Conservation (phyloP, 1,140 invertebrate species). For the Tigriopus japonicus region DNA sequence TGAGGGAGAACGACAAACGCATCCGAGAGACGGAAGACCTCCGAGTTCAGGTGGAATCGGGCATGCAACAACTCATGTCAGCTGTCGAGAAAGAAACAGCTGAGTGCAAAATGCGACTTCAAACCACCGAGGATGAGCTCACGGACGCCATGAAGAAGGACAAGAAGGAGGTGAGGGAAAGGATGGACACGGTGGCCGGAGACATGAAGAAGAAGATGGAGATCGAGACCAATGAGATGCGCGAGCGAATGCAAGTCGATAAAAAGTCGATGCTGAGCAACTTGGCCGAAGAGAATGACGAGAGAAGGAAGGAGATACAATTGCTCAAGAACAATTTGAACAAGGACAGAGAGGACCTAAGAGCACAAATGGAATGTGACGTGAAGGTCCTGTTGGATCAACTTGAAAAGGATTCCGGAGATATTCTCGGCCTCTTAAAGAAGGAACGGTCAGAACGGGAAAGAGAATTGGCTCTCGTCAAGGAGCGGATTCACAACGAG, state of each 20-base stretch:
- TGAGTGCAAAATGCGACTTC: background rate
- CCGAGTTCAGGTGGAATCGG: background rate
- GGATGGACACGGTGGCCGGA: background rate
- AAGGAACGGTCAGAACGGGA: background rate
- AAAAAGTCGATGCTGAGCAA: slow-evolving; percentile 2
- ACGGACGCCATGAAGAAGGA: background rate
- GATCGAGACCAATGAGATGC: slow-evolving; percentile 8
- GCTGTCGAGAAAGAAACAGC: background rate
- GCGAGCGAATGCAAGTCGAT: slow-evolving; percentile 10
- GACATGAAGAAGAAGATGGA: slow-evolving; percentile 14
- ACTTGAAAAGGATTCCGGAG: slow-evolving; percentile 6
- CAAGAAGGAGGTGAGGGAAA: slow-evolving; percentile 10
- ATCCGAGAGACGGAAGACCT: background rate
- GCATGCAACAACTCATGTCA: background rate
- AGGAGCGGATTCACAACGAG: slow-evolving; percentile 1
- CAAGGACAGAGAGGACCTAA: slow-evolving; percentile 6
- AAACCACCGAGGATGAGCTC: background rate
- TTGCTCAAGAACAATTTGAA: background rate
- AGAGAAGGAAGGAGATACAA: slow-evolving; percentile 1
- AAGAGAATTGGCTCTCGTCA: background rate
- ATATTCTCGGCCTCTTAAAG: slow-evolving; percentile 1
- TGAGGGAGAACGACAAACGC: slow-evolving; percentile 13
- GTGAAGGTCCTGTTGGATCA: background rate
- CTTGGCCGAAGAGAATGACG: slow-evolving; percentile 3
- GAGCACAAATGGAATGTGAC: background rate